A percentile compares a stretch with the other conserved stretches of the same genome.
Evolutionary conservation across 1,140 invertebrate species (phyloP).

Genomic region (Drosophila pectinifera): DNA sequence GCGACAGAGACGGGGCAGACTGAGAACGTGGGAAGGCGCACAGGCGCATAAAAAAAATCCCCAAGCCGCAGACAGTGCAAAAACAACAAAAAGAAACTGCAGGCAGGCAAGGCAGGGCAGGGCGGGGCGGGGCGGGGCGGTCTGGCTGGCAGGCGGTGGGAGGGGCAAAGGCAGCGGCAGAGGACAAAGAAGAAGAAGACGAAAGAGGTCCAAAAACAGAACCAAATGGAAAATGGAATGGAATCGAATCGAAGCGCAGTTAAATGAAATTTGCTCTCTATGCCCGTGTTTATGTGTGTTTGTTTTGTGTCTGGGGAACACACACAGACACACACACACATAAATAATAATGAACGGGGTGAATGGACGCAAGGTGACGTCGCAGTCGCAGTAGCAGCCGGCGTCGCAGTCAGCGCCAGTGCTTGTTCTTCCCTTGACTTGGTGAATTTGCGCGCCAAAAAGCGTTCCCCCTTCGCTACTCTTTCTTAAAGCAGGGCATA

Average conservation of each 20-base stretch:
- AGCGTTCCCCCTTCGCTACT: conserved; percentile 44
- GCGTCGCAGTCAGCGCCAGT: conserved; percentile 14
- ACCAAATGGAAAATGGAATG: conserved; percentile 77
- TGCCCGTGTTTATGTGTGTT: conserved; percentile 29
- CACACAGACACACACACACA: conserved; percentile 7
- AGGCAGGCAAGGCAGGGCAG: background rate
- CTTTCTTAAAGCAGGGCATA: background rate
- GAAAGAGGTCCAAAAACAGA: conserved; percentile 59
- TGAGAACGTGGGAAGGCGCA: conserved; percentile 55
- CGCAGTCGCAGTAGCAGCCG: conserved; percentile 28
- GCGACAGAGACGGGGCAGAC: conserved; percentile 35
- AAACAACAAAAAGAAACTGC: conserved; percentile 30
- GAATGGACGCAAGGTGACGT: conserved; percentile 72
- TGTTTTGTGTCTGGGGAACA: conserved; percentile 48
- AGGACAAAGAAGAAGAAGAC: conserved; percentile 12
- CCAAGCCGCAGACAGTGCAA: conserved; percentile 43
- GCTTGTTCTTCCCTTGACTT: conserved; percentile 39
- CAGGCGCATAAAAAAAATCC: conserved; percentile 45
- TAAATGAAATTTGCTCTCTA: conserved; percentile 53
- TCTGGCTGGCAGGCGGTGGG: background rate
- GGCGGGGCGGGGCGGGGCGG: no score
- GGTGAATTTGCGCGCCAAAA: conserved; percentile 74
- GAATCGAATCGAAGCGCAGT: conserved; percentile 72
- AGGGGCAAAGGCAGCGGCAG: background rate
- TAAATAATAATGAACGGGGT: conserved; percentile 49